Base-by-base conservation (phyloP, 2,888 invertebrate species). In the Julus scanicus region DNA sequence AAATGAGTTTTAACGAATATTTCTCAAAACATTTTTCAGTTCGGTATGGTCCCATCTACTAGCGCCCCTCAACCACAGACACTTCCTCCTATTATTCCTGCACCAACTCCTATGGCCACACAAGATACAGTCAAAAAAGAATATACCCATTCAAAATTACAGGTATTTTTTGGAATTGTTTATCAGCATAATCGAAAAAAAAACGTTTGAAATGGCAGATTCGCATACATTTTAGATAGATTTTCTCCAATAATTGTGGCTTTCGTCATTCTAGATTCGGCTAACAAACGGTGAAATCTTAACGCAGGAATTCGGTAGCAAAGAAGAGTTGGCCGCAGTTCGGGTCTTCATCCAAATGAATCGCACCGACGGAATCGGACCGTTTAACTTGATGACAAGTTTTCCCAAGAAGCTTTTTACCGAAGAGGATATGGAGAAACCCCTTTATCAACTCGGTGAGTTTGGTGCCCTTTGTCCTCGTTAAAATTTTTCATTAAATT, bases 251-350 rank as follows among this genome's bases (percentile, higher is more conserved):
- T 49, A 13, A 13, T 49, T 49, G 3, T 49, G 13, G 9, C 40
- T 40, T 87, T 87, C 9, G 17, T n/a, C 37, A 57, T 89, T 92
- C 88, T 91, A 97, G 94, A 95, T 97, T 89, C 94, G 96, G 89
- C 92, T 97, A 85, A 95, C 95, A 0, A 95, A 95, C 92, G 97
- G 97, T 17, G 93, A 94, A 88, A 93, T 95, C 0, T 92, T 97
- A 44, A 95, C 94, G 0, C 96, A 97, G 91, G 95, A 94, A 4
- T 97, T 97, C 92, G 95, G 95, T 13, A 95, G 95, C 29, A 96
- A 96, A 91, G 99, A 99, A 91, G 96, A 96, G 89, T 93, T 99
- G 11, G 96, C 97, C 0, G 97, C 98, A 13, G 98, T 99, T 49
- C 94, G 97, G 91, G 92, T 98, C 80, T 99, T 95, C 92, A 94